Base-by-base conservation (phyloP, 2,113 vertebrate genomes). In the Cranoglanis bouderius region DNA sequence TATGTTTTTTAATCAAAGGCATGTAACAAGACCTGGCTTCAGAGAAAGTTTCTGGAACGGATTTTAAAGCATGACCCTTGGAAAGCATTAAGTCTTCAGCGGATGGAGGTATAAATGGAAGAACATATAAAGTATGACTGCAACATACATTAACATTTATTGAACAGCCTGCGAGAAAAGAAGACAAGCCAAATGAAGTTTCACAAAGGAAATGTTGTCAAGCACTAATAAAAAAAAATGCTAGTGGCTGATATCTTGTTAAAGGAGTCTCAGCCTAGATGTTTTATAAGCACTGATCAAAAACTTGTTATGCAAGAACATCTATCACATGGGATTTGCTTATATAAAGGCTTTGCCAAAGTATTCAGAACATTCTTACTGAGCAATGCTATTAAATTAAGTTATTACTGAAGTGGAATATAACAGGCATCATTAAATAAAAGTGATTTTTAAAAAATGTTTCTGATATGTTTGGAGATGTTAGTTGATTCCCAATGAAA, bases 141-240 rank as follows among this genome's bases (percentile, higher is more conserved):
- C 61, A 67, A 83, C 63, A 85, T 88, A 74, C 89, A 90, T 88
- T 90, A 88, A n/a, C 38, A 82, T 90, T 82, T 63, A n/a, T n/a
- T n/a, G n/a, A 88, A 87, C 26, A 43, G 74, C 80, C 29, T 53
- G 57, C 19, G 35, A 77, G 55, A 83, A 89, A 78, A 29, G 9
- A 80, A 81, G 61, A 87, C 61, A 81, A 65, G 63, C 49, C 51
- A 90, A 85, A 85, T 88, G 65, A 70, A 49, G 75, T 80, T 67
- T 70, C 72, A 78, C 70, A 84, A 87, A 87, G 75, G 82, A 84
- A 57, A 77, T 32, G 53, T 86, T 81, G 75, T 81, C 77, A 84
- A 77, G 61, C 2, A 2, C 32, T 49, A 88, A 77, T 51, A 84
- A 88, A 82, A 84, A 88, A 82, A 88, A 77, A 53, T 49, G 6